Conservation (phyloP, 2,888 invertebrate genomes). For the Deilephila elpenor region DNA sequence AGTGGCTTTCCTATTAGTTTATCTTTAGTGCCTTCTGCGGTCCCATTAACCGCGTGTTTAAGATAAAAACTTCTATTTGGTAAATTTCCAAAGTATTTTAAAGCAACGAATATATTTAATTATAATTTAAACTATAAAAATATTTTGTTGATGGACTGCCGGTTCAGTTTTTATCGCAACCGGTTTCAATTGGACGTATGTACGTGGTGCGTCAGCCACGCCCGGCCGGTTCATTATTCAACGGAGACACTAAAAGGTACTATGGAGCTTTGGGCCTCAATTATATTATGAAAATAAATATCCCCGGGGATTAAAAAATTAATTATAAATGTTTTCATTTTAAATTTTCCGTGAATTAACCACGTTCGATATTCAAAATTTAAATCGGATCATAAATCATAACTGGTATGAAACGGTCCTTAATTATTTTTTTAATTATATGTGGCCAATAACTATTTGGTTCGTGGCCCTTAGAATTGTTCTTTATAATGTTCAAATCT, state of each 20-base stretch:
- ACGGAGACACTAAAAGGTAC: conserved; percentile 25
- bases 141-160: conserved; percentile 41
- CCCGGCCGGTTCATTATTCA: conserved; percentile 49
- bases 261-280: too few relatives aligned
- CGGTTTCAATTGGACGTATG: conserved; percentile 46
- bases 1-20: conserved; percentile 71
- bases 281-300: too few relatives aligned
- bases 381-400: too few relatives aligned
- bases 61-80: conserved; percentile 70
- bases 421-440: too few relatives aligned
- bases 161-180: conserved; percentile 50
- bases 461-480: too few relatives aligned
- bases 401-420: too few relatives aligned
- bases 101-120: conserved; percentile 46
- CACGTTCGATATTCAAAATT: too few relatives aligned
- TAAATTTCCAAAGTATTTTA: conserved; percentile 61
- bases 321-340: too few relatives aligned
- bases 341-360: too few relatives aligned
- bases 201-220: conserved; percentile 37
- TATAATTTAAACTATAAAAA: conserved; percentile 49
- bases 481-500: conserved; percentile 30
- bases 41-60: conserved; percentile 63
- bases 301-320: too few relatives aligned
- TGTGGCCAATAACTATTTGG: too few relatives aligned
- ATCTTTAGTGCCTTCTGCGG: conserved; percentile 59